Conservation (phyloP, 2,888 invertebrate species). For the Ferdinandea cuprea region DNA sequence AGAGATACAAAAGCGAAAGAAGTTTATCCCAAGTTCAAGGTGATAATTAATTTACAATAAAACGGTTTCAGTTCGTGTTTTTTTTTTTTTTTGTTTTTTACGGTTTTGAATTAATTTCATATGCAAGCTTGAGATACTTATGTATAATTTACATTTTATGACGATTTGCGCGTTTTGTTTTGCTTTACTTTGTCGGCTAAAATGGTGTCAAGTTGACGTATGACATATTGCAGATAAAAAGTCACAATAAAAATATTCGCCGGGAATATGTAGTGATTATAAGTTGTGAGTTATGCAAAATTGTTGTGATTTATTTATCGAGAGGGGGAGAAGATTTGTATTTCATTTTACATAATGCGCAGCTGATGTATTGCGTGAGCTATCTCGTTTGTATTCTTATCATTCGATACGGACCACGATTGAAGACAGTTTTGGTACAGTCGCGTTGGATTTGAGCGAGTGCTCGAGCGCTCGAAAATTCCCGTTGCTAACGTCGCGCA, state of each 20-base stretch:
- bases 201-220: conserved; percentile 23
- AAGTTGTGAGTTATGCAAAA: too few relatives aligned
- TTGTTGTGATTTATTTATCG: too few relatives aligned
- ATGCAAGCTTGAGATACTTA: background rate
- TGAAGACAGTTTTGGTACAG: too few relatives aligned
- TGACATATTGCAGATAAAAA: conserved; percentile 1
- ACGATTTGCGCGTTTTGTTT: conserved; percentile 4
- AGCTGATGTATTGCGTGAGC: too few relatives aligned
- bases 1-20: conserved; percentile 5
- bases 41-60: conserved; percentile 29
- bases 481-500: too few relatives aligned
- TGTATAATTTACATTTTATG: conserved; percentile 8
- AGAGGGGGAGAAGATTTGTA: too few relatives aligned
- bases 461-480: too few relatives aligned
- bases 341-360: too few relatives aligned
- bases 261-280: background rate
- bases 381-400: too few relatives aligned
- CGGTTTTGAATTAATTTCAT: conserved; percentile 11
- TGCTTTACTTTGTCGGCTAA: background rate
- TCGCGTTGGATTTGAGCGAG: too few relatives aligned
- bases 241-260: background rate
- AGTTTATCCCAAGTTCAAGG: conserved; percentile 28
- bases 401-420: too few relatives aligned
- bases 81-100: background rate
- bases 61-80: conserved; percentile 6